These are phyloP conservation scores for Mobula hypostoma DNA, from an alignment of 2,113 vertebrate species.

Conservation along the genomic window DNA sequence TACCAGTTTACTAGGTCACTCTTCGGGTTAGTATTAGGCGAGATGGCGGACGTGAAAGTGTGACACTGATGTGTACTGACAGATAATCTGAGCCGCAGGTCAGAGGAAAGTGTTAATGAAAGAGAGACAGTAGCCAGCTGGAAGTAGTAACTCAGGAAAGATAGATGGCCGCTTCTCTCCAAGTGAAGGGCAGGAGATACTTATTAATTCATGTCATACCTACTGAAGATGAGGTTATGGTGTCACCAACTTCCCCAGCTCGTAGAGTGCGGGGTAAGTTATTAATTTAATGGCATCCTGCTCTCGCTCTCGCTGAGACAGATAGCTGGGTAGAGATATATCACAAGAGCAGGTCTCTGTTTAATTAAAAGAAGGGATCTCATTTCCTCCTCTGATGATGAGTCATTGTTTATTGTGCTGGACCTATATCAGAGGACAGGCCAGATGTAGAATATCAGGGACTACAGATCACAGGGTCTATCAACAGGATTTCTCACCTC, in stretches of 20 bases:
- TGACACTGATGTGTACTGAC: too few species aligned
- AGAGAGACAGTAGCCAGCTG: too few species aligned
- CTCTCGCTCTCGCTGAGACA: neutral
- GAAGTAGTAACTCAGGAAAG: too few species aligned
- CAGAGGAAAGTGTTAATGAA: too few species aligned
- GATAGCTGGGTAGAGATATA: neutral
- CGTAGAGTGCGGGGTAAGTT: neutral
- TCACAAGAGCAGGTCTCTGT: neutral
- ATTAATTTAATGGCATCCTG: neutral
- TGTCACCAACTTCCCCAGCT: neutral
- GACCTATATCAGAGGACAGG: neutral
- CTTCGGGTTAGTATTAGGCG: too few species aligned
- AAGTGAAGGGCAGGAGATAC: too few species aligned
- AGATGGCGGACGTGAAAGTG: too few species aligned
- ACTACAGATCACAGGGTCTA: neutral
- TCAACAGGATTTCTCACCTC: neutral
- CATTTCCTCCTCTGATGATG: neutral
- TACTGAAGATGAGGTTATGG: neutral
- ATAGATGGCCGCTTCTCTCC: too few species aligned
- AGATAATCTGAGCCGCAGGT: too few species aligned
- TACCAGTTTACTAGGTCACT: too few species aligned
- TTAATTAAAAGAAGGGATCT: slow-evolving; percentile 3
- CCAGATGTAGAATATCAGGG: neutral
- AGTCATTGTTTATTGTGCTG: neutral
- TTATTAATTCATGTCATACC: too few species aligned